These are phyloP conservation scores for Antechinus stuartii DNA, from an alignment of 2,113 vertebrate species.

Conservation along the genomic window DNA sequence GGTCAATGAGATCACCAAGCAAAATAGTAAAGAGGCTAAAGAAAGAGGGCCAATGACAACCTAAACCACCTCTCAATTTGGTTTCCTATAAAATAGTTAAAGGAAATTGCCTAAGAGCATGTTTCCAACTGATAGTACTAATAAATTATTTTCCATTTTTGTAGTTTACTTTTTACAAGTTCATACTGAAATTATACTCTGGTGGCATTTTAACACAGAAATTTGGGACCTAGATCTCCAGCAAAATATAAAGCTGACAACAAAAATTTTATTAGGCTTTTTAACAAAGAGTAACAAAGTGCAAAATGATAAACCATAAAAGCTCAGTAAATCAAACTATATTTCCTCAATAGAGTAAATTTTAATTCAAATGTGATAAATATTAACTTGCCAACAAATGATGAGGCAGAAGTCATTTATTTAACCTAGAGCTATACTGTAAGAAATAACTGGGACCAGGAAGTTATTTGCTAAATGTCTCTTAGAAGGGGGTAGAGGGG, in stretches of 20 bases:
- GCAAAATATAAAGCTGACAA: background rate
- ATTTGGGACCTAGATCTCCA: background rate
- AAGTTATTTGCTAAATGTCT: background rate
- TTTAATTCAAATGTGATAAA: background rate
- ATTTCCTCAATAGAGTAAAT: background rate
- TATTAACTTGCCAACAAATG: background rate
- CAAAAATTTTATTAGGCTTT: background rate
- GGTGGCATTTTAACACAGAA: background rate
- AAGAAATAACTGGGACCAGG: background rate
- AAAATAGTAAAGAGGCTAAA: background rate
- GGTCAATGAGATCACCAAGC: background rate
- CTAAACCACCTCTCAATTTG: background rate
- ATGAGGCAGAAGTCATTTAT: background rate
- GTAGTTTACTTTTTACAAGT: background rate
- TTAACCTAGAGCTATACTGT: constrained; percentile 2
- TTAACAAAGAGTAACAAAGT: background rate
- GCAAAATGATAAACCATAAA: background rate
- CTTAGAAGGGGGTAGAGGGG: background rate
- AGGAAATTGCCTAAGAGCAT: background rate
- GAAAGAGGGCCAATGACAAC: background rate
- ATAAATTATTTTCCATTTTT: background rate
- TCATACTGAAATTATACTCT: background rate
- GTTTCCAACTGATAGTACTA: background rate
- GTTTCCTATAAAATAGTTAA: background rate
- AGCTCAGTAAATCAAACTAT: background rate